phyloP scores from a whole-genome alignment of 2,797 vertebrate species.

The Clamator glandarius region DNA sequence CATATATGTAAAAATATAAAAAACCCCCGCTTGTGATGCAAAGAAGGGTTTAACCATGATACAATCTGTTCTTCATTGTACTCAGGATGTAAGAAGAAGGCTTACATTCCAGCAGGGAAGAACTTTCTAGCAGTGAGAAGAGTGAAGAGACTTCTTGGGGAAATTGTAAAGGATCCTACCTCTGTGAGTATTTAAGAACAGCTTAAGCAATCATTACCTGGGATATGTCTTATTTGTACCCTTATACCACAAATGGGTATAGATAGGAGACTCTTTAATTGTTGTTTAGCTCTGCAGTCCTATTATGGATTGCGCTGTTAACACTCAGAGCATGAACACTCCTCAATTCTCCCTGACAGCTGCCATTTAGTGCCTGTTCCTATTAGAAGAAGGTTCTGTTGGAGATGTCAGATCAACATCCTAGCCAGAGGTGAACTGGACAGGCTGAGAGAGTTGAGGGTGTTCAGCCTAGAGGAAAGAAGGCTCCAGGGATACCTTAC shows the following conservation, averaged over 20 bases:
- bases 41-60: neutral
- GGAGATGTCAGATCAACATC: neutral
- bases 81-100: neutral
- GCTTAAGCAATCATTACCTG: neutral
- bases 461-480: too few relatives aligned
- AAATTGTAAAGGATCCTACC: neutral
- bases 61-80: neutral
- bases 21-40: neutral
- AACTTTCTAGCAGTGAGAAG: neutral
- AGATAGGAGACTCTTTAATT: neutral
- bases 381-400: neutral
- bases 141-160: neutral
- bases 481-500: too few relatives aligned
- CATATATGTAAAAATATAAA: neutral
- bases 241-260: neutral
- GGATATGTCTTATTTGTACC: neutral
- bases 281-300: neutral
- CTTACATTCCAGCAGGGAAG: neutral
- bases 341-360: neutral
- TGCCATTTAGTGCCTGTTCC: neutral
- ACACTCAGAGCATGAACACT: neutral
- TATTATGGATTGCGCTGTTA: neutral
- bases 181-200: neutral
- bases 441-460: too few relatives aligned
- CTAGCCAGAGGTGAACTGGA: neutral